Conservation (phyloP, 2,797 vertebrate species). For the Zalophus californianus region DNA sequence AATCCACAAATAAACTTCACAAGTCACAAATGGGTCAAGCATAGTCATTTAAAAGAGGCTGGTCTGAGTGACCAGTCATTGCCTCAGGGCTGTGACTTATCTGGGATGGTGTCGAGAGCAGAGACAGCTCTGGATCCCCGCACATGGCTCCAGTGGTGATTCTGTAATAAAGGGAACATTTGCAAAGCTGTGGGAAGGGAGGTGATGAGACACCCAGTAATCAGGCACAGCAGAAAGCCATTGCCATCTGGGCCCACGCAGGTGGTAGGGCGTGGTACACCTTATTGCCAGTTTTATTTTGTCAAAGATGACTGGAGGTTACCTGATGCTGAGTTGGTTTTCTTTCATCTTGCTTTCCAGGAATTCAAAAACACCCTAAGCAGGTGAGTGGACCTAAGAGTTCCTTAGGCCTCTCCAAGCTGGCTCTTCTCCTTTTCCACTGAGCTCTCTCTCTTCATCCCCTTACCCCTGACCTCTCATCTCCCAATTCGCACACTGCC, state of each 20-base stretch:
- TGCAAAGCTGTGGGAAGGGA: background rate
- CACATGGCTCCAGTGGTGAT: background rate
- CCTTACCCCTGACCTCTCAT: background rate
- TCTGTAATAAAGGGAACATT: background rate
- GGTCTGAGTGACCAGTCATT: background rate
- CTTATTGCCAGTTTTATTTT: background rate
- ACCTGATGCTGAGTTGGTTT: slow-evolving; percentile 26
- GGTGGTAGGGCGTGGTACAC: too few relatives aligned
- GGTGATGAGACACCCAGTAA: background rate
- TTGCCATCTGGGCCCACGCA: background rate
- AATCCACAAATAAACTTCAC: background rate
- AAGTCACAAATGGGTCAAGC: background rate
- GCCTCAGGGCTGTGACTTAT: background rate
- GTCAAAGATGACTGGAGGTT: background rate
- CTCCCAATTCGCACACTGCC: background rate
- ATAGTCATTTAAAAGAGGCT: background rate
- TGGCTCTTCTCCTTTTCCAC: background rate
- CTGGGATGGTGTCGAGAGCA: background rate
- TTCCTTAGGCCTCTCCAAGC: background rate
- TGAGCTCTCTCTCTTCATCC: background rate
- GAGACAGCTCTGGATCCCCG: background rate
- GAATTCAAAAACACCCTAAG: slow-evolving; percentile 78
- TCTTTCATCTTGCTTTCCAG: slow-evolving; percentile 62
- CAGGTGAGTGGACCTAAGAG: slow-evolving; percentile 70
- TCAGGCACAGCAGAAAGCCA: background rate